Base-by-base conservation (phyloP, 2,888 invertebrate species). In the Tipula unca region DNA sequence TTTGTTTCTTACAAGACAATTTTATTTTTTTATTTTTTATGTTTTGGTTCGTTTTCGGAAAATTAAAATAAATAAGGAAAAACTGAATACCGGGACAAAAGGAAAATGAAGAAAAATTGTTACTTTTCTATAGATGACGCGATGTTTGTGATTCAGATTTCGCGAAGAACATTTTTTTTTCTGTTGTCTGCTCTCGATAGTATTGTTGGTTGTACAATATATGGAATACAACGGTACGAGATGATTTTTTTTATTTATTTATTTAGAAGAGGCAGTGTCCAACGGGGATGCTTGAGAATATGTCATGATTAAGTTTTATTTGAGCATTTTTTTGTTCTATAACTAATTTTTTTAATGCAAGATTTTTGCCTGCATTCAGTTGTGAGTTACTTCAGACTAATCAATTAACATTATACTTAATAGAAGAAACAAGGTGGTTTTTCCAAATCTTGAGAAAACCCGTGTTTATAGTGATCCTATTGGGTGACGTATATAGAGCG, bases 1-100 rank as follows among this genome's bases (percentile, higher is more conserved):
- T 69, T 69, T 69, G 69, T 69, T 69, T 69, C 69, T 69, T 69
- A n/a, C n/a, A 69, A 69, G 69, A 69, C 69, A 69, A n/a, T 25
- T 69, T 69, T 69, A 17, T 54, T 54, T 10, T 39, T 39, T 6
- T 39, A 39, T 39, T 35, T 35, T 42, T 42, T n/a, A n/a, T n/a
- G n/a, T 48, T 48, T 69, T 69, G 69, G 69, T 69, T 69, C 10
- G 20, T 69, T 69, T 69, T 69, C 69, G 69, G 69, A 69, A 69
- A 69, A 69, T 69, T 69, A 69, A 69, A 69, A 69, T 69, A 69
- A 69, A 69, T 69, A 69, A 69, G 69, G 69, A 69, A 69, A 69
- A 69, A 69, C 25, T 25, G 25, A 69, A 69, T 1, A 25, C 69
- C 69, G 25, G 69, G 25, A 25, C 25, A 17, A 17, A 54, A 54